phyloP scores from a whole-genome alignment of 2,888 invertebrate genomes.

The Macropis europaea region DNA sequence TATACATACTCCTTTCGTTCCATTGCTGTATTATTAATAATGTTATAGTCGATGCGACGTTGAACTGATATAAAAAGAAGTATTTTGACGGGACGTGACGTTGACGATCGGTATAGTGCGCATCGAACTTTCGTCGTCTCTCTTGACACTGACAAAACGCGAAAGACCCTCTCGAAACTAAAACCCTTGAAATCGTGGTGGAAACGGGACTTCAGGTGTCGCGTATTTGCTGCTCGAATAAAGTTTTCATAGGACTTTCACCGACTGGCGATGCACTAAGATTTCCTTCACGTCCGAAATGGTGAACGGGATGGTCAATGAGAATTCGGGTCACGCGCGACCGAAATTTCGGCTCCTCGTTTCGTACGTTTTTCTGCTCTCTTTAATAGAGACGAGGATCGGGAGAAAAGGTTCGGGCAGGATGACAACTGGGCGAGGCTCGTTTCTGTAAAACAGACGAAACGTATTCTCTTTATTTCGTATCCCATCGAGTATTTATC shows the following conservation, averaged over 20 bases:
- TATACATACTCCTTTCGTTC: no score
- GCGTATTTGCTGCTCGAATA: constrained; percentile 4
- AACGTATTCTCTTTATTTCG: constrained; percentile 70
- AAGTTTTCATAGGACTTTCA: constrained; percentile 37
- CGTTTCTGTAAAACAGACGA: constrained; percentile 75
- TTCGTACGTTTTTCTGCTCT: constrained; percentile 26
- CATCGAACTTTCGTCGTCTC: not conserved
- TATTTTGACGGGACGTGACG: no score
- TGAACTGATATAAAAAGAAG: no score
- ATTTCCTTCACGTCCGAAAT: constrained; percentile 36
- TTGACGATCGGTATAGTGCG: no score
- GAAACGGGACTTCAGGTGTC: not conserved
- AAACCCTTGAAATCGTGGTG: not conserved
- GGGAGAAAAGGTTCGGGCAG: constrained; percentile 14
- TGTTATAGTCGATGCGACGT: no score
- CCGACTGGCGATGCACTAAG: not conserved
- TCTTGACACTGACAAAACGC: not conserved
- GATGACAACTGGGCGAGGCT: constrained; percentile 39
- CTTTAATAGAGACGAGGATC: constrained; percentile 45
- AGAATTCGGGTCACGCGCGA: constrained; percentile 55
- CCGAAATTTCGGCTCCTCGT: constrained; percentile 49
- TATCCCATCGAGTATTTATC: constrained; percentile 61
- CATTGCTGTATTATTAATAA: no score
- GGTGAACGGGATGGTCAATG: constrained; percentile 33
- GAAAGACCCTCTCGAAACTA: not conserved